Evolutionary conservation across 2,888 invertebrate species (phyloP), one percentile per base, ranked within the genome.

Genomic region (Autographa pulchrina): DNA sequence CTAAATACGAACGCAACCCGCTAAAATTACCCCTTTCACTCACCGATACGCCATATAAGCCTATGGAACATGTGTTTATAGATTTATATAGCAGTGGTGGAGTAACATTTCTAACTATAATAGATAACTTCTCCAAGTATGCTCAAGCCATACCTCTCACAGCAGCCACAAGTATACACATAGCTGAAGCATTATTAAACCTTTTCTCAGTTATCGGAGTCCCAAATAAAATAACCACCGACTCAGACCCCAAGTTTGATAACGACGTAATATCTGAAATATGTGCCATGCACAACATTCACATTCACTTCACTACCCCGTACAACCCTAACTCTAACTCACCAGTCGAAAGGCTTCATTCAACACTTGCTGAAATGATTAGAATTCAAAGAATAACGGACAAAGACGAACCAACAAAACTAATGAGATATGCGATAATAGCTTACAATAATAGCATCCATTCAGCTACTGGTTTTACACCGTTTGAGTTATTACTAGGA

Each of bases 191-290:
- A 7, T 14, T 43, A 14, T 5, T 43, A 43, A 43, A 43, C 41
- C 13, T 43, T 43, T 43, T 43, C 41, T 43, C 41, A 43, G 41
- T 43, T 13, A 13, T 43, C 9, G 41, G 41, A 13, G 9, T 43
- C 9, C 41, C 41, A 43, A 13, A 14, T 43, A 43, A 43, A 14
- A 43, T 43, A 9, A 43, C 41, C 9, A 43, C 41, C 2, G 41
- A 43, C 41, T 43, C 41, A 16, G n/a, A 52, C 52, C 11, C 7
- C 7, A 52, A 18, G 52, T 16, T 18, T n/a, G 52, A 52, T 18
- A 85, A 83, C 58, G 82, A 84, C n/a, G 75, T 83, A 16, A 78
- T 84, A 32, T 32, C 9, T 13, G 60, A 60, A 32, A 60, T 60
- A n/a, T 38, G 32, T 16, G 38, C 32, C 9, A 13, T 60, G 14